phyloP scores from a whole-genome alignment of 1,140 invertebrate species.

The Drosophila tropicalis region DNA sequence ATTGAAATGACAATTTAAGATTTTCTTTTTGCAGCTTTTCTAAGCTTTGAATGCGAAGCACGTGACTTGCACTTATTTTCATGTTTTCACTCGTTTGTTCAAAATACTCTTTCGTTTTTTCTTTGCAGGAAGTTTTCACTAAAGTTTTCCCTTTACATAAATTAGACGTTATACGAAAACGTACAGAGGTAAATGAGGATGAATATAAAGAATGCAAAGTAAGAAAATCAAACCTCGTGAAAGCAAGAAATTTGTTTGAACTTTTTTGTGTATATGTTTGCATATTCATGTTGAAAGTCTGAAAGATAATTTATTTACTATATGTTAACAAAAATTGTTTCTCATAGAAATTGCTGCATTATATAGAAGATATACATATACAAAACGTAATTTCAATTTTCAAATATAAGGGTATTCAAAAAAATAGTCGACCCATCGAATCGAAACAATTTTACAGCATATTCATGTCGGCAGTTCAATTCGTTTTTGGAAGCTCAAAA shows the following conservation, averaged over 20 bases:
- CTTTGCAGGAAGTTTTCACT: not conserved
- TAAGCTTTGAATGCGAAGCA: constrained; percentile 43
- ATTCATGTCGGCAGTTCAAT: constrained; percentile 55
- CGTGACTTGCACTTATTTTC: constrained; percentile 49
- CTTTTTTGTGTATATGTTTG: no score
- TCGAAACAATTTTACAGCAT: constrained; percentile 7
- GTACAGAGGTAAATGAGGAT: not conserved
- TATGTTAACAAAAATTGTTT: no score
- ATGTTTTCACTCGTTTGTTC: not conserved
- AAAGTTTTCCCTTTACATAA: constrained; percentile 9
- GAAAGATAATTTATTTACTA: no score
- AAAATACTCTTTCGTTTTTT: not conserved
- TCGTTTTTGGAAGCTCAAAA: constrained; percentile 34
- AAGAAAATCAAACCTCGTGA: not conserved
- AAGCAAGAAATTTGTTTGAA: not conserved
- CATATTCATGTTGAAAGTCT: no score
- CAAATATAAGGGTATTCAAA: constrained; percentile 10
- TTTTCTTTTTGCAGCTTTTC: constrained; percentile 36
- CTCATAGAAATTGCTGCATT: no score
- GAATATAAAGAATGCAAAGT: not conserved
- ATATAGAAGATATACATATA: not conserved
- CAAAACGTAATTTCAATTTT: not conserved
- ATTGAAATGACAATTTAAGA: constrained; percentile 69
- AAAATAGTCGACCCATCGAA: constrained; percentile 9
- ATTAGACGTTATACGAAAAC: not conserved